phyloP scores from a whole-genome alignment of 2,888 invertebrate species.

The Acholoe squamosa region DNA sequence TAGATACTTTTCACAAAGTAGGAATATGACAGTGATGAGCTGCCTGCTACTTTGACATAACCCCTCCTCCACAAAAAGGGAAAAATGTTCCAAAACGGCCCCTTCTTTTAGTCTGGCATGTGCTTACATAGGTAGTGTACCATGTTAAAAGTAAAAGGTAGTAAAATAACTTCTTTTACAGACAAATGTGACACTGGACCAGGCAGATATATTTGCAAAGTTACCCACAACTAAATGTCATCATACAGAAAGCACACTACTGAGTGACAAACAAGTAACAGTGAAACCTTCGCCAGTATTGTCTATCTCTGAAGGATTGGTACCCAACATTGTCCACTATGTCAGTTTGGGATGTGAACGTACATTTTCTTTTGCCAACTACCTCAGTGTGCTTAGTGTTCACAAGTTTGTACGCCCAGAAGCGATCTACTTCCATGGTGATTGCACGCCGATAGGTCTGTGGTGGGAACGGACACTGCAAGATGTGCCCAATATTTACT shows the following conservation, averaged over 20 bases:
- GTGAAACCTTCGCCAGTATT: neutral
- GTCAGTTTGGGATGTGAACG: constrained; percentile 20
- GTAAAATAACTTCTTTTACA: too few species aligned
- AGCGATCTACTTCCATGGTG: constrained; percentile 30
- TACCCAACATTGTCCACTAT: constrained; percentile 18
- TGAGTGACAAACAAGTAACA: neutral
- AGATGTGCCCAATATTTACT: constrained; percentile 18
- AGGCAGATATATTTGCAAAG: too few species aligned
- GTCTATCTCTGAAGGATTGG: neutral
- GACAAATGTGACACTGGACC: too few species aligned
- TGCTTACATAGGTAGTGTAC: too few species aligned
- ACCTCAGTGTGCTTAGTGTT: constrained; percentile 31
- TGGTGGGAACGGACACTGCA: constrained; percentile 13
- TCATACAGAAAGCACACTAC: neutral
- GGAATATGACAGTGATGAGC: too few species aligned
- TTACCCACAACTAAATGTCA: neutral
- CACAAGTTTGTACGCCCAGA: neutral
- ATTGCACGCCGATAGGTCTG: neutral
- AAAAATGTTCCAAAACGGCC: too few species aligned
- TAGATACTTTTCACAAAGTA: too few species aligned
- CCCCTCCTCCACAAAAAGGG: too few species aligned
- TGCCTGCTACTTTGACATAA: too few species aligned
- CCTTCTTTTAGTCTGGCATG: too few species aligned
- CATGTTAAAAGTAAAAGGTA: too few species aligned
- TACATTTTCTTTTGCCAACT: neutral